Conservation (phyloP, 2,888 invertebrate species). For the Pinctada fucata region DNA sequence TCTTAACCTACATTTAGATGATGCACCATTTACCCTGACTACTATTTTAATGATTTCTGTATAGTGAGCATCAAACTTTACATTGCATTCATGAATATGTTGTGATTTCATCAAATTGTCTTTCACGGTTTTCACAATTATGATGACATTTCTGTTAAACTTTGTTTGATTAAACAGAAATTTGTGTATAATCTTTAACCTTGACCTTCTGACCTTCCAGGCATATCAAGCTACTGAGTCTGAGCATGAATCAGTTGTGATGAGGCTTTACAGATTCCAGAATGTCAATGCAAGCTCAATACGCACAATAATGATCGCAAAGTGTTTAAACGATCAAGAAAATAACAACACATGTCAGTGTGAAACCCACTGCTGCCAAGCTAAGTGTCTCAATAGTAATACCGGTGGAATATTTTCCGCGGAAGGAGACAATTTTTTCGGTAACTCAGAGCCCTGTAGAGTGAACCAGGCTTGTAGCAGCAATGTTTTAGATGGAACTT, state of each 20-base stretch:
- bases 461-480: neutral
- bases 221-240: slow-evolving; percentile 88
- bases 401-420: too few species aligned
- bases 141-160: too few species aligned
- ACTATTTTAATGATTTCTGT: too few species aligned
- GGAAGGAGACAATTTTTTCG: neutral
- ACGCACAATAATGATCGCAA: slow-evolving; percentile 86
- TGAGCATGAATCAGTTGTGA: slow-evolving; percentile 85
- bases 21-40: too few species aligned
- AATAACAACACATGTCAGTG: slow-evolving; percentile 6
- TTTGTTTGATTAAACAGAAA: too few species aligned
- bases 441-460: neutral
- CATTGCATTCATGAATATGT: too few species aligned
- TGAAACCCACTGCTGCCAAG: neutral
- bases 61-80: too few species aligned
- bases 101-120: too few species aligned
- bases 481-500: neutral
- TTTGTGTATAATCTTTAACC: too few species aligned
- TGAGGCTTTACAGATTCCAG: slow-evolving; percentile 81
- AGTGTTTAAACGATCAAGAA: slow-evolving; percentile 78
- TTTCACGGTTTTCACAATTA: too few species aligned
- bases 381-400: neutral
- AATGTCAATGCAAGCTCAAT: slow-evolving; percentile 88
- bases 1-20: too few species aligned
- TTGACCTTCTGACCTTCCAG: slow-evolving; percentile 48